Evolutionary conservation across 2,797 vertebrate species (phyloP).

Genomic region (Acanthis flammea): DNA sequence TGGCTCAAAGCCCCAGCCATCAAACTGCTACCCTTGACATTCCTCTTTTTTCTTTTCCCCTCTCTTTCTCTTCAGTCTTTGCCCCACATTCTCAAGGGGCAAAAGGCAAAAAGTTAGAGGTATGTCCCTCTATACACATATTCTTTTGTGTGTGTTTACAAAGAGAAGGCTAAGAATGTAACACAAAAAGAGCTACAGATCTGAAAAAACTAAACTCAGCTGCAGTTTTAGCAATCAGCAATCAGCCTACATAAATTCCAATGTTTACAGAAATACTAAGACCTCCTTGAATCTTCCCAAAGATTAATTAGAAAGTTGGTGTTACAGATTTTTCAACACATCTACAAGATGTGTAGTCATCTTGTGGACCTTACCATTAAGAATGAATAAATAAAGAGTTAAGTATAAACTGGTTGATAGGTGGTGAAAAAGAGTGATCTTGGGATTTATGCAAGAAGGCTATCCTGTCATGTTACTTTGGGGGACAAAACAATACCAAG

Average conservation of each 20-base stretch:
- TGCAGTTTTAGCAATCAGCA: constrained; percentile 42
- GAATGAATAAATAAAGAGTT: constrained; percentile 78
- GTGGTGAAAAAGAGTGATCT: constrained; percentile 66
- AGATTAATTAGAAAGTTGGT: constrained; percentile 75
- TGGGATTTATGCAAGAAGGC: constrained; percentile 58
- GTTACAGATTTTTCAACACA: constrained; percentile 70
- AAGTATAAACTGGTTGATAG: constrained; percentile 73
- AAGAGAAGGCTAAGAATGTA: not conserved
- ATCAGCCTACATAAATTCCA: constrained; percentile 61
- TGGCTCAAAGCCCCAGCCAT: not conserved
- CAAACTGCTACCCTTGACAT: not conserved
- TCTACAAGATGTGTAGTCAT: constrained; percentile 68
- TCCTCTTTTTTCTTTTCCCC: not conserved
- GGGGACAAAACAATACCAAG: constrained; percentile 64
- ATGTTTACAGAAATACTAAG: constrained; percentile 62
- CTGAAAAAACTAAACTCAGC: constrained; percentile 26
- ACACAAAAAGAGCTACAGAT: not conserved
- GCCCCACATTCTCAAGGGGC: not conserved
- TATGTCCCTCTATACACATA: not conserved
- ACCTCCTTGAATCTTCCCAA: constrained; percentile 69
- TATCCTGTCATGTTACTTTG: constrained; percentile 61
- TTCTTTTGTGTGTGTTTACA: not conserved
- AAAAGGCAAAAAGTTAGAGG: not conserved
- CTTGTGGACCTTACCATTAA: constrained; percentile 71
- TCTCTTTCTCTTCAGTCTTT: not conserved